Base-by-base conservation (phyloP, 2,888 invertebrate genomes). In the Rhagium mordax region DNA sequence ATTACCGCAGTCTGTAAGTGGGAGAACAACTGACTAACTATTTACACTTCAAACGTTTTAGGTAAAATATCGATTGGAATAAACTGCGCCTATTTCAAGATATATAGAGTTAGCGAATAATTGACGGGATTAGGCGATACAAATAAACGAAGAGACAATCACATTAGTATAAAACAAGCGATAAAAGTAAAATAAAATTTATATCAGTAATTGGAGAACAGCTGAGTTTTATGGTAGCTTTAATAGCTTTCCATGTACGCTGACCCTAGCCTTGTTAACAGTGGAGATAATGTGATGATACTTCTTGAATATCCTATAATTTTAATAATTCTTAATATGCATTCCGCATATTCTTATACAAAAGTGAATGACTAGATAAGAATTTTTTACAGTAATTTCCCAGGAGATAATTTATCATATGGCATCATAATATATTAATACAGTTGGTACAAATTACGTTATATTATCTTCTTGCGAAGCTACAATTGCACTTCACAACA, bases 311-410 rank as follows among this genome's bases (percentile, higher is more conserved):
- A 41, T 41, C 13, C 41, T 13, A 41, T 41, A n/a, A 41, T n/a
- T 41, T 41, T 41, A n/a, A 41, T 41, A 41, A 41, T 41, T 41
- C n/a, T 41, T 41, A 41, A 41, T 41, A n/a, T n/a, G n/a, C 41
- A n/a, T 41, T 13, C 41, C n/a, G 13, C n/a, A n/a, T n/a, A 4
- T 41, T 41, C 41, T 4, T 13, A 3, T 18, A 33, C 60, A 60
- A 21, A 60, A 33, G 70, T 67, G 60, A 72, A 70, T 55, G 59
- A 75, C 72, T 65, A 61, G 71, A 60, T 60, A 66, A 71, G 75
- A 74, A 66, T 74, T 68, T 71, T 76, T 72, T 74, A 76, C 75
- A 51, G 75, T 74, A 74, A 74, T 60, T 59, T 76, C 71, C 66
- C 74, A 51, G 41, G 60, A 57, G 27, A 60, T 60, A 60, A 60